These are phyloP conservation scores for Sakesphorus luctuosus DNA, from an alignment of 2,113 vertebrate genomes.

Conservation along the genomic window DNA sequence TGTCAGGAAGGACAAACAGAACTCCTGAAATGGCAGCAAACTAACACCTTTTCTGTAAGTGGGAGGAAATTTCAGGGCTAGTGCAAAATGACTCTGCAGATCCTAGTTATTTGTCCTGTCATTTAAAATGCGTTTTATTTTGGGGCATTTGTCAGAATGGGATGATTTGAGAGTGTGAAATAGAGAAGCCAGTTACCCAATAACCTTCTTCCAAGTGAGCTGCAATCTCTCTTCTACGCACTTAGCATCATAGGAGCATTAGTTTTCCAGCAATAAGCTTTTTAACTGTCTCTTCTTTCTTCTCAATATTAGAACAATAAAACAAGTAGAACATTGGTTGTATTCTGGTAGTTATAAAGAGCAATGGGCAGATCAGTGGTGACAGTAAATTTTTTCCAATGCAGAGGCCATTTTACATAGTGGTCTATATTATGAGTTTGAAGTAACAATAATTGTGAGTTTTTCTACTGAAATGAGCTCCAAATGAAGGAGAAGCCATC, in stretches of 20 bases:
- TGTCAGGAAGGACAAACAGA: neutral
- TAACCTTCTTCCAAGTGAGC: neutral
- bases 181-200: neutral
- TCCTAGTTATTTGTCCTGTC: constrained; percentile 1
- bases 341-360: neutral
- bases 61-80: neutral
- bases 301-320: neutral
- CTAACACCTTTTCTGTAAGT: neutral
- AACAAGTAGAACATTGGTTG: neutral
- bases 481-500: neutral
- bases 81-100: neutral
- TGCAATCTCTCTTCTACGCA: neutral
- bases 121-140: neutral
- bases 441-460: neutral
- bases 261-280: neutral
- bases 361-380: neutral
- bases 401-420: neutral
- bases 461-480: neutral
- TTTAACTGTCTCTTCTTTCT: neutral
- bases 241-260: neutral
- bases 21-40: constrained; percentile 54
- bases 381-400: neutral
- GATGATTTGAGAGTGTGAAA: neutral
- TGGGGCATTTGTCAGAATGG: neutral
- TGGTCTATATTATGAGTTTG: neutral